Conservation (phyloP, 1,140 invertebrate species). For the Oscheius sp. region DNA sequence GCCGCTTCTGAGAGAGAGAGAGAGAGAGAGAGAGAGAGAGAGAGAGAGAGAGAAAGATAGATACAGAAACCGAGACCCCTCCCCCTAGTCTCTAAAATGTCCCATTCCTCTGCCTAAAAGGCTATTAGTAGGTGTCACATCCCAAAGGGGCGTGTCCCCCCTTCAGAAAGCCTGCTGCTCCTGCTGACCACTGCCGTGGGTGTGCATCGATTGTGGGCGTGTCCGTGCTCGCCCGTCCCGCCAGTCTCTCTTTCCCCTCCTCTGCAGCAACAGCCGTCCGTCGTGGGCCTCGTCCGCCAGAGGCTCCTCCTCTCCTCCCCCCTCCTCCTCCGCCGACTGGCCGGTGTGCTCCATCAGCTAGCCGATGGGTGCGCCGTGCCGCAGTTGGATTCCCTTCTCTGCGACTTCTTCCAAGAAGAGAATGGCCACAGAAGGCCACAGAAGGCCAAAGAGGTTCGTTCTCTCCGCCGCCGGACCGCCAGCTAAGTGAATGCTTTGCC, state of each 20-base stretch:
- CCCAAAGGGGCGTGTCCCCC: neutral
- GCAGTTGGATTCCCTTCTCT: neutral
- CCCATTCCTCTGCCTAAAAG: neutral
- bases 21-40: too few species aligned
- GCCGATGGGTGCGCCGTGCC: neutral
- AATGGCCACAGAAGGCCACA: too few species aligned
- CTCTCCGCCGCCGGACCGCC: conserved; percentile 3
- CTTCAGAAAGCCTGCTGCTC: neutral
- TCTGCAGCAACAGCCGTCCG: conserved; percentile 3
- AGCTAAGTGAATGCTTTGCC: conserved; percentile 36
- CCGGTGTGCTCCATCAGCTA: neutral
- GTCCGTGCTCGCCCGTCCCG: neutral
- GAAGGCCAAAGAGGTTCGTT: too few species aligned
- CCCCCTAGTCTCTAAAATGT: neutral
- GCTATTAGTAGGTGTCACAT: neutral
- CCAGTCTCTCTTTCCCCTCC: neutral
- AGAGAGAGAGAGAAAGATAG: too few species aligned
- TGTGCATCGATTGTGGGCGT: conserved; percentile 5
- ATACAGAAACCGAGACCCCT: too few species aligned
- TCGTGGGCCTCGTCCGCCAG: neutral
- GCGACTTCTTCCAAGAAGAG: neutral
- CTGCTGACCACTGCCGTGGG: neutral
- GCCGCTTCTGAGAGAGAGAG: too few species aligned
- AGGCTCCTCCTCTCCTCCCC: neutral
- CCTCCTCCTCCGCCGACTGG: neutral